A percentile compares a stretch with the other conserved stretches of the same genome.
phyloP scores from a whole-genome alignment of 2,888 invertebrate species.

The Trichogramma evanescens region DNA sequence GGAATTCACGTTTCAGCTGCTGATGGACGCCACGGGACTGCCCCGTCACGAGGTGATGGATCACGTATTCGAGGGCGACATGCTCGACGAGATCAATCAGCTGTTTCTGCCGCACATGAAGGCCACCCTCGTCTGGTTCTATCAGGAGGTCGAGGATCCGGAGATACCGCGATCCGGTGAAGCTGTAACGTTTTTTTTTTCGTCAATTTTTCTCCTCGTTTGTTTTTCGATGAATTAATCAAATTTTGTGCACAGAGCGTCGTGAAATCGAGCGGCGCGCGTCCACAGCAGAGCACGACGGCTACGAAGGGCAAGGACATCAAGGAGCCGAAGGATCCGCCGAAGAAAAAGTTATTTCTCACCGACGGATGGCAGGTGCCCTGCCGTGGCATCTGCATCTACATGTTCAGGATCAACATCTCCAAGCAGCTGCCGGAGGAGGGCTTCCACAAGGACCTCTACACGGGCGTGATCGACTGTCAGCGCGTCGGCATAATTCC shows the following conservation, averaged over 20 bases:
- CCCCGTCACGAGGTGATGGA: constrained; percentile 83
- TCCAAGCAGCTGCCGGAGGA: constrained; percentile 83
- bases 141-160: constrained; percentile 75
- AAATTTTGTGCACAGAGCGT: constrained; percentile 14
- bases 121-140: constrained; percentile 80
- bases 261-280: constrained; percentile 30
- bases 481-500: constrained; percentile 74
- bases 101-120: constrained; percentile 79
- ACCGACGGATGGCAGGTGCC: constrained; percentile 79
- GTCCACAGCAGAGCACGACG: constrained; percentile 30
- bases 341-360: constrained; percentile 72
- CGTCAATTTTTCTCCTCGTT: background rate
- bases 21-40: constrained; percentile 77
- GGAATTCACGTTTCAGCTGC: constrained; percentile 83
- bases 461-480: constrained; percentile 75
- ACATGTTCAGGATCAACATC: constrained; percentile 72
- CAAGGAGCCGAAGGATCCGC: constrained; percentile 41
- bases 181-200: constrained; percentile 34
- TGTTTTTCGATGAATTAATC: background rate
- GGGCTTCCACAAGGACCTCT: constrained; percentile 78
- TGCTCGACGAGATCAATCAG: constrained; percentile 84
- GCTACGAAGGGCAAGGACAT: constrained; percentile 47
- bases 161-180: constrained; percentile 47
- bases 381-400: constrained; percentile 76
- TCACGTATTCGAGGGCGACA: constrained; percentile 82